Base-by-base conservation (phyloP, 1,140 invertebrate species). In the Gonatopus flavifemur region DNA sequence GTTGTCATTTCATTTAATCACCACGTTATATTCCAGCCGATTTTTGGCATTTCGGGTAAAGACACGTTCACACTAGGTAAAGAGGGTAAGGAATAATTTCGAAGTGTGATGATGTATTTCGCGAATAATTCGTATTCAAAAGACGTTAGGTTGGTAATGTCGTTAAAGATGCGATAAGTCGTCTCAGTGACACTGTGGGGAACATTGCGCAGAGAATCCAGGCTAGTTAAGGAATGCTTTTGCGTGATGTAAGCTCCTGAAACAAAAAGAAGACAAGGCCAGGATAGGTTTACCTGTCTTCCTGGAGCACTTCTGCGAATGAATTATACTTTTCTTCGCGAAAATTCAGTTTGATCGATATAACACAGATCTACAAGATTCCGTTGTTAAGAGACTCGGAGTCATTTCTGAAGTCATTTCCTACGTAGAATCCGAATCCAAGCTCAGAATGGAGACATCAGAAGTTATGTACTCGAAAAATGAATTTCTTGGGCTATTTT, bases 201-300 rank as follows among this genome's bases (percentile, higher is more conserved):
- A 65, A 70, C 60, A 64, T 74, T 74, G 60, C 65, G 64, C 56
- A 74, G 65, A 57, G 66, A 69, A 49, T 77, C 69, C 70, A 69
- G 61, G 69, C 48, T 62, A 54, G 51, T 65, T 72, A 69, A 67
- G 64, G 66, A 67, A 63, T 76, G 52, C 49, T 65, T 69, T 70
- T 72, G 63, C 63, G 64, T 58, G 69, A 73, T 42, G 68, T 73
- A 73, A 69, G 67, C 57, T 62, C 74, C 76, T 78, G 76, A 74
- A 78, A 78, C 74, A 78, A 71, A 78, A 69, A 73, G 59, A 70
- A 64, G 47, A 72, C 49, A 52, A 64, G 50, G 62, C 64, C 53
- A 66, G 57, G 60, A 58, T 72, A 68, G 64, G 52, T 55, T 66
- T 66, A 52, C 39, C 37, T 31, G 40, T 40, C 56, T 64, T 45